Base-by-base conservation (phyloP, 2,113 vertebrate genomes). In the Rallus limicola region DNA sequence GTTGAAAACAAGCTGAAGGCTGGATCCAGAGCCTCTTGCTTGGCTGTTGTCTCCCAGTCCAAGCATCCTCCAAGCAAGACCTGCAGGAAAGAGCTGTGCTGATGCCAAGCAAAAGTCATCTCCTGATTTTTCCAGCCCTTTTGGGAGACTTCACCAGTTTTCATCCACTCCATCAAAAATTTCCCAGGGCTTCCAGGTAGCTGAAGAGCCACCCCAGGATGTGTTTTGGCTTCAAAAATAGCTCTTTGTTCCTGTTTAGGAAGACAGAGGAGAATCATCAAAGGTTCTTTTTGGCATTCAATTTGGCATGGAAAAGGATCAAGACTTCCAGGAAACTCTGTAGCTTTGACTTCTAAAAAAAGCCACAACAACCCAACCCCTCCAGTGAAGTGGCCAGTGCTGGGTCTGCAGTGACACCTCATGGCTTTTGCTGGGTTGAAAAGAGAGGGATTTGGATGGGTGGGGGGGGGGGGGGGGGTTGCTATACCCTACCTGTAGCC, bases 281-380 rank as follows among this genome's bases (percentile, higher is more conserved):
- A 84, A 76, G 78, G 53, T 36, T 44, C 14, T 64, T 42, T 15
- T 36, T 36, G 36, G 36, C 36, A 36, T 36, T 36, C 82, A 65
- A 90, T 88, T 93, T 97, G 96, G 97, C 93, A 89, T 48, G 26
- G 86, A 86, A 91, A 95, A 28, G 14, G 63, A 64, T 18, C 19
- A 34, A 86, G 95, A 93, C 64, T 95, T 95, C 97, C 93, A 95
- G 92, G 94, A 96, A 94, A 96, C 88, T 89, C 81, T 95, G 76
- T 75, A 86, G 86, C 80, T 89, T 86, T 86, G 97, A 90, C 89
- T 96, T 84, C 16, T 19, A 8, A 78, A 76, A n/a, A 50, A 64
- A 68, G 42, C 56, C 62, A 59, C 58, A 72, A 38, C 8, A 0
- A 48, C 46, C 46, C 18, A 48, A 48, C 46, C 46, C 46, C 46